Conservation (phyloP, 2,888 invertebrate species). For the Cyrtodaria siliqua region DNA sequence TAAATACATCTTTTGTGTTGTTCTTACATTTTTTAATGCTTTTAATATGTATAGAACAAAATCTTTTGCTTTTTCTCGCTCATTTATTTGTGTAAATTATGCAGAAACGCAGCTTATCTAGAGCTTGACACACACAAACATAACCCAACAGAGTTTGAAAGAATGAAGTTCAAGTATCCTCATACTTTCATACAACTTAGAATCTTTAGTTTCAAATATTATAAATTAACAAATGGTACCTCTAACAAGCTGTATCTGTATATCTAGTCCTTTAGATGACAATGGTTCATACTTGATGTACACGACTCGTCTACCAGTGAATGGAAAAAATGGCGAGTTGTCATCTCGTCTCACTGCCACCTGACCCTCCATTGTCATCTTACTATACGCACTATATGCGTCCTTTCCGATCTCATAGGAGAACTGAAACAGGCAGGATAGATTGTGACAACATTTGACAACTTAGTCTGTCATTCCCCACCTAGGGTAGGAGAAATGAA, state of each 20-base stretch:
- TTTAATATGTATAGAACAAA: too few relatives aligned
- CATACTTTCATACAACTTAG: too few relatives aligned
- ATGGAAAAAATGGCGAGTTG: conserved; percentile 43
- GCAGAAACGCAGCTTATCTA: too few relatives aligned
- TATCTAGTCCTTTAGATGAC: conserved; percentile 22
- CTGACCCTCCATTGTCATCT: conserved; percentile 43
- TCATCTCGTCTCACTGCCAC: conserved; percentile 32
- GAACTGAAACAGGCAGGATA: conserved; percentile 52
- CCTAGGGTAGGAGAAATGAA: background rate
- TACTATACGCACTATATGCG: conserved; percentile 51
- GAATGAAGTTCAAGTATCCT: too few relatives aligned
- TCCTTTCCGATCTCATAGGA: conserved; percentile 50
- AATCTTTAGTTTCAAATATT: too few relatives aligned
- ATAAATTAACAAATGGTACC: too few relatives aligned
- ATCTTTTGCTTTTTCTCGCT: too few relatives aligned
- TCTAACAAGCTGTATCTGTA: conserved; percentile 53
- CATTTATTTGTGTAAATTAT: too few relatives aligned
- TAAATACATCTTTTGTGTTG: too few relatives aligned
- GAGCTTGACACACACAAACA: too few relatives aligned
- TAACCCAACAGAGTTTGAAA: too few relatives aligned
- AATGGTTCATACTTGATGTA: conserved; percentile 41
- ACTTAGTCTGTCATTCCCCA: background rate
- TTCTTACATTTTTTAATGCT: too few relatives aligned
- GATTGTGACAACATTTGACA: background rate
- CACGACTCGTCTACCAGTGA: conserved; percentile 55